A percentile compares a stretch with the other conserved stretches of the same genome.
phyloP scores from a whole-genome alignment of 2,797 vertebrate species.

The Botia kubotai region DNA sequence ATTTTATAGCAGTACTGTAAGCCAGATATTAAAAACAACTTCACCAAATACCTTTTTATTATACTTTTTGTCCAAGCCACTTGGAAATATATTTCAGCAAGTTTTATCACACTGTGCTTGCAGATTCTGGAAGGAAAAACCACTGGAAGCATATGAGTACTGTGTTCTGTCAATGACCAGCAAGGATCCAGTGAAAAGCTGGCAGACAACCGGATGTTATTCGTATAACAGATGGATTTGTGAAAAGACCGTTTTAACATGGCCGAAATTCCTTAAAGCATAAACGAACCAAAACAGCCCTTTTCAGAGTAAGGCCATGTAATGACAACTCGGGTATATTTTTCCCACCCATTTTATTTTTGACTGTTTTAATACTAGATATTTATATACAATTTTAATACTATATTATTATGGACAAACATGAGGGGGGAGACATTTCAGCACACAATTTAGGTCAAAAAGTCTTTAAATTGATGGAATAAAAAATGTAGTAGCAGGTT shows the following conservation, averaged over 20 bases:
- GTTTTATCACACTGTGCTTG: background rate
- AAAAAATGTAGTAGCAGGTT: background rate
- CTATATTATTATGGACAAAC: too few species aligned
- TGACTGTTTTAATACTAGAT: background rate
- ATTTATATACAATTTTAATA: too few species aligned
- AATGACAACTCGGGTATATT: too few species aligned
- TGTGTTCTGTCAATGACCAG: conserved; percentile 27
- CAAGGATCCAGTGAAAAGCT: fast-evolving
- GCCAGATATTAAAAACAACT: too few species aligned
- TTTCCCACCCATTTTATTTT: too few species aligned
- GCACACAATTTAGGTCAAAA: background rate
- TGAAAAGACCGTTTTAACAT: conserved; percentile 33
- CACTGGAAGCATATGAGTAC: fast-evolving
- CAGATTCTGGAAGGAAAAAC: conserved; percentile 37
- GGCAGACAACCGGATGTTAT: fast-evolving
- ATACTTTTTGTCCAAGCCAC: too few species aligned
- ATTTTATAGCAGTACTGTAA: too few species aligned
- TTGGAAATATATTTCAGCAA: too few species aligned
- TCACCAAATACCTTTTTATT: too few species aligned
- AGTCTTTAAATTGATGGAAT: background rate
- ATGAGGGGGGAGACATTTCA: background rate
- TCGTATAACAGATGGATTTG: conserved; percentile 49
- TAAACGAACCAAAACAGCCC: too few species aligned
- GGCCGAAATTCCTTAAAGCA: conserved; percentile 19
- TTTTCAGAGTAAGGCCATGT: background rate